These are phyloP conservation scores for Orius insidiosus DNA, from an alignment of 1,140 invertebrate genomes.

Conservation along the genomic window DNA sequence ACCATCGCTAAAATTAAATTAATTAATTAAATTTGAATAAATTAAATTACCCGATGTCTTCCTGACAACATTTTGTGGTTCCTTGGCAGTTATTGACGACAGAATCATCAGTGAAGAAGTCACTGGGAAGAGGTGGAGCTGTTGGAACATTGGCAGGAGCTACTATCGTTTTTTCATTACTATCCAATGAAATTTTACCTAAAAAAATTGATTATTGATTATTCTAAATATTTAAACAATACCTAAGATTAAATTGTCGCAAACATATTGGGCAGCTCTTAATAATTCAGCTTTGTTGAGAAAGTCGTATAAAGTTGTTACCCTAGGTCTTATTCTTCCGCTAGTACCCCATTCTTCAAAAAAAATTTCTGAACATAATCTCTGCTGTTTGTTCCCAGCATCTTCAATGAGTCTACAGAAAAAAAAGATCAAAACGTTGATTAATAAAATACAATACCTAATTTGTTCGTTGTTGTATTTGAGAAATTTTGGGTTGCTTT, in stretches of 20 bases:
- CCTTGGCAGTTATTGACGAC: too few relatives aligned
- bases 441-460: slow-evolving; percentile 27
- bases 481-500: slow-evolving; percentile 23
- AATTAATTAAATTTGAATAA: too few relatives aligned
- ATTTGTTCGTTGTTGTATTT: slow-evolving; percentile 49
- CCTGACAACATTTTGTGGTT: too few relatives aligned
- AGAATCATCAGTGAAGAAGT: too few relatives aligned
- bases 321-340: slow-evolving; percentile 44
- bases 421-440: slow-evolving; percentile 6
- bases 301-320: slow-evolving; percentile 41
- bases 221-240: background rate
- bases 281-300: slow-evolving; percentile 46
- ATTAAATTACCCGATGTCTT: too few relatives aligned
- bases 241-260: slow-evolving; percentile 39
- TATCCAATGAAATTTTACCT: too few relatives aligned
- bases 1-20: background rate
- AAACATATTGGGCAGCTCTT: slow-evolving; percentile 62
- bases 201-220: too few relatives aligned
- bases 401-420: slow-evolving; percentile 41
- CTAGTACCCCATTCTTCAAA: slow-evolving; percentile 71
- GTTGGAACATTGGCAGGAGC: too few relatives aligned
- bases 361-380: slow-evolving; percentile 47
- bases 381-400: slow-evolving; percentile 32
- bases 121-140: too few relatives aligned
- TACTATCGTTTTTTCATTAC: too few relatives aligned